Evolutionary conservation across 2,888 invertebrate genomes (phyloP), one percentile per base, ranked within the genome.

Genomic region (Steinernema carpocapsae): DNA sequence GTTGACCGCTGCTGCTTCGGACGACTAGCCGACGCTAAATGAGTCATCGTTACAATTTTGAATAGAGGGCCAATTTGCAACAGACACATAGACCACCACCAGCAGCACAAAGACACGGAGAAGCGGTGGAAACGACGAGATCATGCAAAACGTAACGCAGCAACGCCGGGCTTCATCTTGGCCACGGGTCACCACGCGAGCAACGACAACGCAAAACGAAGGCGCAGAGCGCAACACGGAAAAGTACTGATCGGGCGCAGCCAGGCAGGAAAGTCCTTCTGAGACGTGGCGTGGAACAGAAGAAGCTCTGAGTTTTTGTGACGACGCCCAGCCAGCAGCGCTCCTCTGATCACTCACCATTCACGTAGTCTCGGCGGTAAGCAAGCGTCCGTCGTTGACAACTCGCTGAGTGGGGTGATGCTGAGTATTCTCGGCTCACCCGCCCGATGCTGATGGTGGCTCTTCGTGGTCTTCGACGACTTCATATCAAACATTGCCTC

Each of bases 311-410:
- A 14, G 6, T 48, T 48, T 24, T n/a, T 52, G 6, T 52, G 3
- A 2, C 7, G 52, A 22, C 19, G 24, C 12, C 52, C 52, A 26
- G 17, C 64, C n/a, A n/a, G n/a, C n/a, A n/a, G 64, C 32, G 64
- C 6, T 24, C 56, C 26, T 56, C 56, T 37, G 64, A 64, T 64
- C 64, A 64, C 64, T 64, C 64, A 64, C 64, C 64, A 26, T 17
- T 26, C 29, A 17, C 32, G 64, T 32, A 2, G 64, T 32, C 12
- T 64, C 64, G 64, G 29, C 64, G 64, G 2, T 29, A 32, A 64
- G 64, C 64, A 64, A 24, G 26, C 56, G 26, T 19, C 56, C 2
- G 52, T 22, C 52, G 52, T 22, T 22, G 52, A 52, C 52, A 52
- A 52, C 52, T 22, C 24, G 19, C 52, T 22, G 24, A 52, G 24